Evolutionary conservation across 2,113 vertebrate genomes (phyloP).

Genomic region (Eclectus roratus): DNA sequence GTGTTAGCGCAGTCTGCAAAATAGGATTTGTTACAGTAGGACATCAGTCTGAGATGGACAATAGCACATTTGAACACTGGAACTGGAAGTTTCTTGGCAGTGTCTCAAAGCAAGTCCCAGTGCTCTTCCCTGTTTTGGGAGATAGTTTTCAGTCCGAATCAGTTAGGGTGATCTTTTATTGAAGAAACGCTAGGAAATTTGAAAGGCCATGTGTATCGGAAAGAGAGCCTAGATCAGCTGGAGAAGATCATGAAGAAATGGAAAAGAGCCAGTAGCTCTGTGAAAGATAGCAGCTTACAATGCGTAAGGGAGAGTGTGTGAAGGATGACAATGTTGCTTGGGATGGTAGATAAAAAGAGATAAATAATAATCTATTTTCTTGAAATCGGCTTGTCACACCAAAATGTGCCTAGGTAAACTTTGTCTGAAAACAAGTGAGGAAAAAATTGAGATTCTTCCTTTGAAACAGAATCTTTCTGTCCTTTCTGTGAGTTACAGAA

Average conservation of each 20-base stretch:
- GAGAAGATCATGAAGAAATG: neutral
- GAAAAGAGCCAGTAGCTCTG: neutral
- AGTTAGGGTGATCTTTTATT: neutral
- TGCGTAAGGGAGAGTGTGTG: neutral
- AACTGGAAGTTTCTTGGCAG: neutral
- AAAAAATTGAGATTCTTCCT: neutral
- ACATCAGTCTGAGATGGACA: rapidly evolving
- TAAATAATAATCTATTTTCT: neutral
- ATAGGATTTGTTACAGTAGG: neutral
- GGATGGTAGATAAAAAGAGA: neutral
- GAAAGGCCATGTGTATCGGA: neutral
- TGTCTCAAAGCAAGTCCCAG: neutral
- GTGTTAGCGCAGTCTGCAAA: neutral
- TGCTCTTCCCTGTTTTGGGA: neutral
- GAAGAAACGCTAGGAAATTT: neutral
- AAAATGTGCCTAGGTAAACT: neutral
- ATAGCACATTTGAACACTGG: rapidly evolving
- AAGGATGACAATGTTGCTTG: neutral
- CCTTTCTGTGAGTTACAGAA: neutral
- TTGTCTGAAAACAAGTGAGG: neutral
- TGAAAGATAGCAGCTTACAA: neutral
- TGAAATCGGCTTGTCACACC: neutral
- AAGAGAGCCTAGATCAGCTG: neutral
- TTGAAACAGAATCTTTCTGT: neutral
- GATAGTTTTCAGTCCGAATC: neutral